Conservation (phyloP, 2,888 invertebrate genomes). For the Tipula unca region DNA sequence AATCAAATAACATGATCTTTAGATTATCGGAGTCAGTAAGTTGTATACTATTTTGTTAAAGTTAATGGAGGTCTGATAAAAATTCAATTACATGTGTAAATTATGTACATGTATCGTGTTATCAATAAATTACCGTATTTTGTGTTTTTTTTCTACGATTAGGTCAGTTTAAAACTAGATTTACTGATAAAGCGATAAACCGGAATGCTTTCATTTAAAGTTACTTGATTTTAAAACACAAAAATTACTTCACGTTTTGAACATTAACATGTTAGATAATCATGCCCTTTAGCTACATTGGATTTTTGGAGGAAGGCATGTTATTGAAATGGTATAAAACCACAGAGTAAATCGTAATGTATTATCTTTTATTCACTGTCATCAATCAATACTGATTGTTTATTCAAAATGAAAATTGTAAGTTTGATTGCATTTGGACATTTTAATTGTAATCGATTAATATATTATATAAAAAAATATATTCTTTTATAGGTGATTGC, state of each 20-base stretch:
- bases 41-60: background rate
- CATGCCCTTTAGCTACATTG: background rate
- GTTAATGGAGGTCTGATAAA: background rate
- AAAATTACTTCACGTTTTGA: background rate
- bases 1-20: background rate
- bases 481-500: background rate
- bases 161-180: background rate
- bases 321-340: background rate
- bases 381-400: background rate
- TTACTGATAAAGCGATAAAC: background rate
- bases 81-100: background rate
- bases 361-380: background rate
- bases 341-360: background rate
- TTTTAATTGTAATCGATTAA: background rate
- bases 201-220: background rate
- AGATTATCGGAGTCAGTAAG: background rate
- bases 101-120: background rate
- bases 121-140: background rate
- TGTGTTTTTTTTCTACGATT: background rate
- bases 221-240: background rate
- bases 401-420: constrained; percentile 14
- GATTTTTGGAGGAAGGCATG: background rate
- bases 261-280: background rate
- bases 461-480: too few relatives aligned
- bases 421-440: background rate